Percentiles rank a stretch among this genome's conserved stretches.
These are phyloP conservation scores for Collichthys lucidus DNA, from an alignment of 2,113 vertebrate genomes.

Conservation along the genomic window DNA sequence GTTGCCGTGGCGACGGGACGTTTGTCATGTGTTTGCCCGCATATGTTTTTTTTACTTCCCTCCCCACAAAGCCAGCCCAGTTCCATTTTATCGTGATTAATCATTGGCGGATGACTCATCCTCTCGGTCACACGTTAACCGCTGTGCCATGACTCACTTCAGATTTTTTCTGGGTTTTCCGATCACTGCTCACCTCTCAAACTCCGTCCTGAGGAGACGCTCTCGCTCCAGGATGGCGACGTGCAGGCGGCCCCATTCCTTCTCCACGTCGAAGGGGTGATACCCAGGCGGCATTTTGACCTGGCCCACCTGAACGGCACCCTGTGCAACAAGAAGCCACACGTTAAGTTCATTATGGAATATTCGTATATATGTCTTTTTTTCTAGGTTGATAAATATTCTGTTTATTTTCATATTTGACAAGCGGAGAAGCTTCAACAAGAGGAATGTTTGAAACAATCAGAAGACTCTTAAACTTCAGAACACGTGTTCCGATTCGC, in stretches of 20 bases:
- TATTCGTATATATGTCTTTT: too few relatives aligned
- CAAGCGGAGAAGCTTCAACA: not conserved
- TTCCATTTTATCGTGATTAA: conserved; percentile 1
- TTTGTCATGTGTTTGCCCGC: conserved; percentile 56
- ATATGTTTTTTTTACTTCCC: conserved; percentile 18
- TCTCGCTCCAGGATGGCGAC: conserved; percentile 94
- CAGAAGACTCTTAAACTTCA: too few relatives aligned
- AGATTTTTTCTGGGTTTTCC: conserved; percentile 3
- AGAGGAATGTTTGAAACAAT: too few relatives aligned
- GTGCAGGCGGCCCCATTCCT: conserved; percentile 95
- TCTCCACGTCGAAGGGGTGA: conserved; percentile 95
- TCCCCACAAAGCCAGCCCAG: conserved; percentile 32
- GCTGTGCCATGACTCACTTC: conserved; percentile 14
- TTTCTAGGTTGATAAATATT: too few relatives aligned
- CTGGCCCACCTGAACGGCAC: conserved; percentile 88
- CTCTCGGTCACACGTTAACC: conserved; percentile 23
- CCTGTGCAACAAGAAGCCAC: conserved; percentile 71
- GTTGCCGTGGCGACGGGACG: conserved; percentile 18
- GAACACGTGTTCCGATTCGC: too few relatives aligned
- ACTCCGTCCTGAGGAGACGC: conserved; percentile 90
- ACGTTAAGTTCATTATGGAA: too few relatives aligned
- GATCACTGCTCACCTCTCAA: conserved; percentile 83
- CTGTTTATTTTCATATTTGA: not conserved
- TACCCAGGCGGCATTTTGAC: conserved; percentile 90
- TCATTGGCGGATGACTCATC: conserved; percentile 64